A percentile compares a stretch with the other conserved stretches of the same genome.
Conservation (phyloP, 2,113 vertebrate species). For the Peromyscus californicus region DNA sequence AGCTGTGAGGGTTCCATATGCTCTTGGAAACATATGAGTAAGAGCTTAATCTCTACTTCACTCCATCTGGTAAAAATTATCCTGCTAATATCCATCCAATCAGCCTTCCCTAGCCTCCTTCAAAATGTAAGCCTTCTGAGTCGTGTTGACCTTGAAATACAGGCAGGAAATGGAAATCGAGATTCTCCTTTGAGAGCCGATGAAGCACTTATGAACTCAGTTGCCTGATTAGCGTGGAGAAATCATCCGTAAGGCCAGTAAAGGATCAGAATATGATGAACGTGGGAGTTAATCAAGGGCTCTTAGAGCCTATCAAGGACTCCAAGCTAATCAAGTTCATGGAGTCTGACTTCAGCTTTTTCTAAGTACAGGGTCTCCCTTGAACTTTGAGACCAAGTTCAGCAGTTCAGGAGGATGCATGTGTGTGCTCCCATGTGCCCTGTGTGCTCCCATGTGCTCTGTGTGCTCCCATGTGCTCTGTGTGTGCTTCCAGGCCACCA, state of each 20-base stretch:
- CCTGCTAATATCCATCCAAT: neutral
- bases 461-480: too few relatives aligned
- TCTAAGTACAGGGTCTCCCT: neutral
- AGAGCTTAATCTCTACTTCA: neutral
- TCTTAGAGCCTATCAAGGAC: neutral
- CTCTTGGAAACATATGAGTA: neutral
- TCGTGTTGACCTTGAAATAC: neutral
- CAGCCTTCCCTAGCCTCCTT: neutral
- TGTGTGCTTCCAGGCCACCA: neutral
- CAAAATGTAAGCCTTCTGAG: neutral
- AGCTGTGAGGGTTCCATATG: neutral
- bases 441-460: neutral
- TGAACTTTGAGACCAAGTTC: neutral
- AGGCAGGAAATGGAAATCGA: neutral
- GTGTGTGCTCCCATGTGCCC: neutral
- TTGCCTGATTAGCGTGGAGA: neutral
- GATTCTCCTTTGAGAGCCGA: neutral
- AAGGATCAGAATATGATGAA: neutral
- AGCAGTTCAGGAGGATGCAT: neutral
- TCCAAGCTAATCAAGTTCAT: neutral
- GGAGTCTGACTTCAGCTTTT: neutral
- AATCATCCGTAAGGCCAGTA: neutral
- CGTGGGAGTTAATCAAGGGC: neutral
- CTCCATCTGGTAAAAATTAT: neutral
- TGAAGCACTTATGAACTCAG: accelerated